These are phyloP conservation scores for Athalia circularis DNA, from an alignment of 2,888 invertebrate genomes.

Conservation along the genomic window DNA sequence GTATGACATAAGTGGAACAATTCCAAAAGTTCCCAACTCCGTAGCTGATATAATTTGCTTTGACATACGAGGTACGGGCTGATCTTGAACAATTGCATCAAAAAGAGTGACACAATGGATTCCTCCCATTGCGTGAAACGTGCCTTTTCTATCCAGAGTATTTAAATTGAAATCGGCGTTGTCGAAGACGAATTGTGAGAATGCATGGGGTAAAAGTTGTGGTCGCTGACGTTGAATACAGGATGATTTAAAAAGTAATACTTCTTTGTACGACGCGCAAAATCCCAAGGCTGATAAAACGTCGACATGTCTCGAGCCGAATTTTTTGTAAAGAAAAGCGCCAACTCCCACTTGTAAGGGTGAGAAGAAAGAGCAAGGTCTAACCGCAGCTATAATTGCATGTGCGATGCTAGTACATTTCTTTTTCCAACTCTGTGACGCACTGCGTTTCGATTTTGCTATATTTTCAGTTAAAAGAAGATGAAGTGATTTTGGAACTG, in stretches of 20 bases:
- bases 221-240: conserved; percentile 10
- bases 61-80: neutral
- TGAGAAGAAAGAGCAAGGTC: conserved; percentile 53
- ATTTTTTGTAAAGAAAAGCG: conserved; percentile 47
- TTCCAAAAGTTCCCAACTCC: neutral
- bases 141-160: conserved; percentile 35
- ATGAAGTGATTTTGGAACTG: conserved; percentile 45
- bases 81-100: neutral
- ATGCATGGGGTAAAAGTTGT: neutral
- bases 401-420: conserved; percentile 25
- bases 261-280: conserved; percentile 48
- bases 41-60: neutral
- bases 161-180: conserved; percentile 41
- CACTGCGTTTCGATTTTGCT: conserved; percentile 49
- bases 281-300: conserved; percentile 46
- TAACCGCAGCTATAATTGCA: conserved; percentile 21
- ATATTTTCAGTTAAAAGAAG: conserved; percentile 48
- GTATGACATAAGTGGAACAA: conserved; percentile 1
- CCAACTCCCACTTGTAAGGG: conserved; percentile 46
- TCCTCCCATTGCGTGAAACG: conserved; percentile 44
- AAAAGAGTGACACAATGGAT: conserved; percentile 31
- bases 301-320: conserved; percentile 40
- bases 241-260: conserved; percentile 45
- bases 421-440: conserved; percentile 46
- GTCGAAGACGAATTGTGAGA: conserved; percentile 28